phyloP scores from a whole-genome alignment of 2,797 vertebrate species.

The Sciurus vulgaris region DNA sequence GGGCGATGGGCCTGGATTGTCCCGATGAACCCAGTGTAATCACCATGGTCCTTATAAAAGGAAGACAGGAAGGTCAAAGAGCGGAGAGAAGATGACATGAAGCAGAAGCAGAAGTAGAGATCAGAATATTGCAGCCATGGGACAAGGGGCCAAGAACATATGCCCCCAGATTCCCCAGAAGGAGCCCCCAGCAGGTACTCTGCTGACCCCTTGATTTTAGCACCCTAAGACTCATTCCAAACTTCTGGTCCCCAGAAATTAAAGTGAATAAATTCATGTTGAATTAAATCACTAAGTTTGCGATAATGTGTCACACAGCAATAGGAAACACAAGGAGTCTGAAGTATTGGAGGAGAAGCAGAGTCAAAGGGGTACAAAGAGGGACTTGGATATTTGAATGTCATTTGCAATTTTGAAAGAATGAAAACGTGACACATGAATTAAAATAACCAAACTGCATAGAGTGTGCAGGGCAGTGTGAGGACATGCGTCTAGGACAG shows the following conservation, averaged over 20 bases:
- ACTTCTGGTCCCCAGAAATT: background rate
- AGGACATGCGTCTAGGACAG: background rate
- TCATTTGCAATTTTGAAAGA: background rate
- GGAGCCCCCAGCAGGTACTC: background rate
- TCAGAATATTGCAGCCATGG: rapidly evolving
- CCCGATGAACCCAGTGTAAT: background rate
- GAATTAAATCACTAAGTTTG: background rate
- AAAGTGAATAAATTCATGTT: background rate
- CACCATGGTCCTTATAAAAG: background rate
- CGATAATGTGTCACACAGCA: background rate
- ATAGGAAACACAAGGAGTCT: background rate
- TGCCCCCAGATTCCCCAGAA: background rate
- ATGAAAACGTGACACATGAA: background rate
- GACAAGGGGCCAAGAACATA: background rate
- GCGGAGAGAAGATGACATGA: background rate
- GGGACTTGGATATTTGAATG: background rate
- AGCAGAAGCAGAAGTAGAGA: background rate
- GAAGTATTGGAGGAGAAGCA: background rate
- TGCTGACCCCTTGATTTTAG: background rate
- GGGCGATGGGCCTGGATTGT: background rate
- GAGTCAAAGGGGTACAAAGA: background rate
- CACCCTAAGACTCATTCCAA: background rate
- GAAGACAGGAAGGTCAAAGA: background rate
- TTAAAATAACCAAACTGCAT: background rate
- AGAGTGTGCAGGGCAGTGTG: background rate